Evolutionary conservation across 2,888 invertebrate species (phyloP).

Genomic region (Teinopalpus imperialis): DNA sequence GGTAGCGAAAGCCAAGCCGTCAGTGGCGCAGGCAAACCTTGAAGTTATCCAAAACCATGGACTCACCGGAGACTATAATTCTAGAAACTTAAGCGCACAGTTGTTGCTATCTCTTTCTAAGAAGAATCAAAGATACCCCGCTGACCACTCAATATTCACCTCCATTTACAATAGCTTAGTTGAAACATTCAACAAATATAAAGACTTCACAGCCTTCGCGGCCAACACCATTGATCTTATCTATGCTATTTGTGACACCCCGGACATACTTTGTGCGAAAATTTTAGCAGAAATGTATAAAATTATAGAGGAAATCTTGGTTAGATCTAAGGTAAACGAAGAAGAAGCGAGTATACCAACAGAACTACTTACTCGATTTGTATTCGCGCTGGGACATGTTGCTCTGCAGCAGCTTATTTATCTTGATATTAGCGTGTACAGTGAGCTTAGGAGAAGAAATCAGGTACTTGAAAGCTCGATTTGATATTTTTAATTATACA

Average conservation of each 20-base stretch:
- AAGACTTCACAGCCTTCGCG: constrained; percentile 76
- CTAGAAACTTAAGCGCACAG: constrained; percentile 59
- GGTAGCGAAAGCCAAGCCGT: constrained; percentile 83
- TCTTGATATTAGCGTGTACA: constrained; percentile 91
- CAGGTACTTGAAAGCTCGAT: too few relatives aligned
- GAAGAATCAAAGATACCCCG: constrained; percentile 63
- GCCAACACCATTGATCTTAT: constrained; percentile 76
- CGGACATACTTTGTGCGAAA: constrained; percentile 76
- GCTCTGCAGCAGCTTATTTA: constrained; percentile 90
- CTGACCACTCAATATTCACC: constrained; percentile 58
- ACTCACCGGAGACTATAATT: constrained; percentile 78
- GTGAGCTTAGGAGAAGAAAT: constrained; percentile 85
- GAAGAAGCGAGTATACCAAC: constrained; percentile 57
- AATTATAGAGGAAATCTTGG: constrained; percentile 62
- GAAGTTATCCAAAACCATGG: constrained; percentile 88
- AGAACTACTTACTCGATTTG: constrained; percentile 75
- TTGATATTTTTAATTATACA: too few relatives aligned
- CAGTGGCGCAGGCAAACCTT: constrained; percentile 85
- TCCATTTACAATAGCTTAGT: constrained; percentile 63
- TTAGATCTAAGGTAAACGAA: constrained; percentile 52
- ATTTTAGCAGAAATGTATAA: constrained; percentile 72
- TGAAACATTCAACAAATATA: constrained; percentile 69
- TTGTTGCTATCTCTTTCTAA: constrained; percentile 58
- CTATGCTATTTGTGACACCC: constrained; percentile 81
- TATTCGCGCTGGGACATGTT: constrained; percentile 87